phyloP scores from a whole-genome alignment of 2,888 invertebrate genomes.

The Meandrusa payeni region DNA sequence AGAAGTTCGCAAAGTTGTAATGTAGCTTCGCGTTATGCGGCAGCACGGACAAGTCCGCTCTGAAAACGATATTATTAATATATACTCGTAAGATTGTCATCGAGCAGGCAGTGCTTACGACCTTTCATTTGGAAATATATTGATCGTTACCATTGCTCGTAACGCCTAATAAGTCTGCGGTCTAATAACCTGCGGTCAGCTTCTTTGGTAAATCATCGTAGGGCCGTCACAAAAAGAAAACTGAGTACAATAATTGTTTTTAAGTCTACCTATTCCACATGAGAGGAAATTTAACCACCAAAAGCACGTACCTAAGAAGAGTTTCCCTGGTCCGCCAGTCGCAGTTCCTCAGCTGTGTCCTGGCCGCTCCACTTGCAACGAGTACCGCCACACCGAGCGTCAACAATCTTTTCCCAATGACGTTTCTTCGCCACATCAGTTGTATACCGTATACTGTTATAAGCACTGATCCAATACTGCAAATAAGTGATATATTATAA shows the following conservation, averaged over 20 bases:
- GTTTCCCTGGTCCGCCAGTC: constrained; percentile 91
- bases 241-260: no score
- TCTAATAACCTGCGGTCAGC: no score
- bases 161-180: no score
- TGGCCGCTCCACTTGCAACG: constrained; percentile 82
- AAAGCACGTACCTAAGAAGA: constrained; percentile 82
- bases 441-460: constrained; percentile 88
- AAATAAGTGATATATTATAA: no score
- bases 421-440: constrained; percentile 79
- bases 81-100: background rate
- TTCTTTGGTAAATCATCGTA: no score
- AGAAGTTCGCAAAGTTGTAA: constrained; percentile 93
- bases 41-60: constrained; percentile 88
- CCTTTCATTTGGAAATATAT: no score
- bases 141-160: no score
- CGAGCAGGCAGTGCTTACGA: no score
- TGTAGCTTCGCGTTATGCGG: constrained; percentile 95
- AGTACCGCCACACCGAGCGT: constrained; percentile 78
- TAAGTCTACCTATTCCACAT: no score
- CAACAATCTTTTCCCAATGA: constrained; percentile 64
- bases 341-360: constrained; percentile 85
- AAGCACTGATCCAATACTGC: constrained; percentile 89
- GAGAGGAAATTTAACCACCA: no score
- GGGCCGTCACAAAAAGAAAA: no score
- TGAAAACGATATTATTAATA: constrained; percentile 54